Conservation (phyloP, 2,888 invertebrate species). For the Chirona hameri region DNA sequence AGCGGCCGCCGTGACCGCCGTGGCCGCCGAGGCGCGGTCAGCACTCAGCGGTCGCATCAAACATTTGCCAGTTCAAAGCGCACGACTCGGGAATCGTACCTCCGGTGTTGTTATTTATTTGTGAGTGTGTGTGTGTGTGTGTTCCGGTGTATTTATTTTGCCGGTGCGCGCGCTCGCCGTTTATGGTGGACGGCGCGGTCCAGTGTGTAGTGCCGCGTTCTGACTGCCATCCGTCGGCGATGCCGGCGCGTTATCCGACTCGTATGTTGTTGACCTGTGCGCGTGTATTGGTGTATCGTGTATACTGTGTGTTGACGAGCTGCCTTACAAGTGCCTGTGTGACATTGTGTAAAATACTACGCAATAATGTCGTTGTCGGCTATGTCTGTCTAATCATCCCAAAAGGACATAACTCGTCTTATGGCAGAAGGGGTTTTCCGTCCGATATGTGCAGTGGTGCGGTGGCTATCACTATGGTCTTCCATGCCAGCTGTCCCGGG, state of each 20-base stretch:
- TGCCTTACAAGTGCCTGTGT: not conserved
- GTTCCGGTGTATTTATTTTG: not conserved
- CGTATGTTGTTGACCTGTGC: no score
- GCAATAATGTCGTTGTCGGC: not conserved
- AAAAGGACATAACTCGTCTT: no score
- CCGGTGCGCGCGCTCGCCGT: not conserved
- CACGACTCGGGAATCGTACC: not conserved
- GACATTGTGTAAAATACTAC: slow-evolving; percentile 7
- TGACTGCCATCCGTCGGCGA: no score
- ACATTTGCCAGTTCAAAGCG: not conserved
- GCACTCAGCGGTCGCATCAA: not conserved
- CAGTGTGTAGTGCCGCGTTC: not conserved
- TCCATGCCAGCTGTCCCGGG: no score
- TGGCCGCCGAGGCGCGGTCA: not conserved
- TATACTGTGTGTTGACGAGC: not conserved
- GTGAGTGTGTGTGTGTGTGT: not conserved
- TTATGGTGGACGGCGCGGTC: not conserved
- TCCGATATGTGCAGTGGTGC: no score
- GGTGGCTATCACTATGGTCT: no score
- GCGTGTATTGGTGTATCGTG: not conserved
- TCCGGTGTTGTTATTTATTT: slow-evolving; percentile 25
- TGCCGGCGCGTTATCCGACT: no score
- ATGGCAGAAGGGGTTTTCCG: no score
- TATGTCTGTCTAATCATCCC: no score
- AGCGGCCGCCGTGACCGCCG: no score